Base-by-base conservation (phyloP, 2,113 vertebrate species). In the Myrmecophaga tridactyla region DNA sequence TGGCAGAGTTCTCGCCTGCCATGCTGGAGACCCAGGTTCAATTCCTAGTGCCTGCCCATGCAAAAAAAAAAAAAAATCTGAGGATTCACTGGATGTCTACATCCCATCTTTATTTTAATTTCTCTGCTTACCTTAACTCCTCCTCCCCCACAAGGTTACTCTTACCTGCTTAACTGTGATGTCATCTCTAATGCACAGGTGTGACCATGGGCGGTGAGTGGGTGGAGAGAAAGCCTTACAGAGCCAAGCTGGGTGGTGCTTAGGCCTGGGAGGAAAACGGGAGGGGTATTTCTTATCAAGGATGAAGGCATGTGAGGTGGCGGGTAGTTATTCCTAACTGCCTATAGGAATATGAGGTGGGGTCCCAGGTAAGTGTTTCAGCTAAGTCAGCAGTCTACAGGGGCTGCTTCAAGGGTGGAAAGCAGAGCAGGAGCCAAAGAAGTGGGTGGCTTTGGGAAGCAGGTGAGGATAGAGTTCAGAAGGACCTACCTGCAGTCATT, bases 71-170 rank as follows among this genome's bases (percentile, higher is more conserved):
- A n/a, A n/a, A n/a, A n/a, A n/a, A n/a, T n/a, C n/a, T 0, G 46
- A 51, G 73, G 25, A 7, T 1, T 41, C 21, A 17, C 20, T 34
- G 20, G 8, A 7, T 27, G 25, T 6, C 51, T 15, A 6, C 23
- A 1, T 1, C 8, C 14, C 70, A 73, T 20, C 10, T 63, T 67
- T 9, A 29, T 10, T 25, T 82, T 31, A n/a, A 0, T 48, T 34
- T 36, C 31, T 36, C 63, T 53, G 34, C 23, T 72, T 41, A n/a
- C 36, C 13, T 27, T 7, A 41, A 3, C 13, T n/a, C n/a, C 25
- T 36, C 14, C 65, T 72, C 14, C 31, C n/a, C 39, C 12, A 3
- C 6, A 23, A 31, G 10, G 21, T 27, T 3, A 0, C 0, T 1
- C 31, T 72, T 29, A 21, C 48, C 41, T 36, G 36, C 15, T 9